Evolutionary conservation across 2,888 invertebrate genomes (phyloP), one percentile per base, ranked within the genome.

Genomic region (Mylabris sibirica): DNA sequence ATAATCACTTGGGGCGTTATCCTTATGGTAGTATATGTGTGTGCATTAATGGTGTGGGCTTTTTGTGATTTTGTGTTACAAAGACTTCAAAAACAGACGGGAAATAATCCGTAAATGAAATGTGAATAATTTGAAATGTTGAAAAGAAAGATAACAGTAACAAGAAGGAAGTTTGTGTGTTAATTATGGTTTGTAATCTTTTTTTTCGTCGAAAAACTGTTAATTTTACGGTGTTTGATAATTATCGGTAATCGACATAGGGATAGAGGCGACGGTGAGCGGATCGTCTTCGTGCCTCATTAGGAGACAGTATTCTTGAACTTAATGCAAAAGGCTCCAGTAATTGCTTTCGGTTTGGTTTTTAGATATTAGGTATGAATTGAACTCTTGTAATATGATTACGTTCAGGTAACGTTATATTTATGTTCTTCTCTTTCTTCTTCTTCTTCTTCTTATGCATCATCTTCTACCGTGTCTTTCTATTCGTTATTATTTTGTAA

Each of bases 71-170:
- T 68, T 71, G 66, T 68, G 68, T 60, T 44, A 63, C 65, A 67
- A 70, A 67, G 67, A 67, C 66, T 44, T 68, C 53, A 66, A 68
- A 64, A 68, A 68, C 66, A 64, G 66, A 64, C 67, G 69, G 67
- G 74, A 5, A 71, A 74, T 70, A 73, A 72, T 74, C 67, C 74
- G 65, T 72, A 72, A 75, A 76, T 73, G 74, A 73, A 73, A 74
- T 72, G 75, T 73, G 71, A 71, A 76, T 75, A 75, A 75, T 75
- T 75, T 69, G 69, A 73, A 71, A 72, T 69, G 38, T 12, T 2
- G 35, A n/a, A 8, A 14, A 41, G 67, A 70, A 14, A 41, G 68
- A 70, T 67, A 69, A 68, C 66, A 66, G 68, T 71, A 20, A 6
- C 17, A 1, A 71, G 69, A 69, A 72, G 69, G 72, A 70, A 70